Percentiles rank a stretch among this genome's conserved stretches.
Evolutionary conservation across 2,888 invertebrate genomes (phyloP).

Genomic region (Acronicta psi): DNA sequence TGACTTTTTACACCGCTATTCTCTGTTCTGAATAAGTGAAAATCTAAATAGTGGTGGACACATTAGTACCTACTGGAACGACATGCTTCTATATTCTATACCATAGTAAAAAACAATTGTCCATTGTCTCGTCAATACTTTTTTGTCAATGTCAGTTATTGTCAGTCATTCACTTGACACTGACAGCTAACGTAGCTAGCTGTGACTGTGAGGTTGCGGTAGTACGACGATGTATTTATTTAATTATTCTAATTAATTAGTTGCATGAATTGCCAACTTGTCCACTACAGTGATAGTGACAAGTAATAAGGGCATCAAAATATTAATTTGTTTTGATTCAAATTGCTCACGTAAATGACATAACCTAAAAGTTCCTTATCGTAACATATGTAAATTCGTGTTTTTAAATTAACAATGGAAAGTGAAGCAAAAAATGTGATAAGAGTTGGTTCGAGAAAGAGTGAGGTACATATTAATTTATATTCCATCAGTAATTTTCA

Average conservation of each 20-base stretch:
- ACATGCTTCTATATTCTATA: too few relatives aligned
- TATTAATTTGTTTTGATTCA: slow-evolving; percentile 21
- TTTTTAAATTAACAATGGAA: slow-evolving; percentile 72
- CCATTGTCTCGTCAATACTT: too few relatives aligned
- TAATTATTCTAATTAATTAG: slow-evolving; percentile 43
- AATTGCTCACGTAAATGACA: slow-evolving; percentile 39
- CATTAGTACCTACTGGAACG: too few relatives aligned
- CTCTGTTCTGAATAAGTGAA: too few relatives aligned
- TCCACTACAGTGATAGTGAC: slow-evolving; percentile 88
- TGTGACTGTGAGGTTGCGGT: slow-evolving; percentile 16
- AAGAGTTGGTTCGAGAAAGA: slow-evolving; percentile 94
- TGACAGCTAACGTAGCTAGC: slow-evolving; percentile 12
- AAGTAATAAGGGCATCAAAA: slow-evolving; percentile 57
- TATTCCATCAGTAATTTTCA: neutral
- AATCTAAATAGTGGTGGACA: too few relatives aligned
- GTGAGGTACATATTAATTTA: slow-evolving; percentile 90
- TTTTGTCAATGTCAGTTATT: too few relatives aligned
- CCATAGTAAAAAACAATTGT: too few relatives aligned
- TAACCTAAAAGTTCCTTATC: slow-evolving; percentile 57
- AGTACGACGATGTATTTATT: slow-evolving; percentile 31
- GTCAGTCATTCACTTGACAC: too few relatives aligned
- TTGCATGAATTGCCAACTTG: slow-evolving; percentile 61
- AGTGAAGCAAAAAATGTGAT: slow-evolving; percentile 87
- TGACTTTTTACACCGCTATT: too few relatives aligned
- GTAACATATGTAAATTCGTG: slow-evolving; percentile 57